These are phyloP conservation scores for Aphelenchoides fujianensis DNA, from an alignment of 1,140 invertebrate species.

Conservation along the genomic window DNA sequence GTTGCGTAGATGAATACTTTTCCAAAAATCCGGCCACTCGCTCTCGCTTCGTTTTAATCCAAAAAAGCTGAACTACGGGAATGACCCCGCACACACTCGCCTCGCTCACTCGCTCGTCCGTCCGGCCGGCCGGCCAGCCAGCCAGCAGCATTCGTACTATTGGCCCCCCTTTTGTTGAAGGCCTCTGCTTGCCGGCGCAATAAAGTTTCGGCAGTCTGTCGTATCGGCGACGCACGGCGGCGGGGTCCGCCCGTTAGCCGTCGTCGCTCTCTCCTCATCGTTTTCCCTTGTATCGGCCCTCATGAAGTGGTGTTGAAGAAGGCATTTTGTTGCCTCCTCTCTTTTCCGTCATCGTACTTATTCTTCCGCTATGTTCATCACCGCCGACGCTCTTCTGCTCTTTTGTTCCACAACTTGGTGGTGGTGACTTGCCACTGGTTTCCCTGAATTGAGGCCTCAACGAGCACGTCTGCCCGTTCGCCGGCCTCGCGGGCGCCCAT, in stretches of 20 bases:
- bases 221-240: neutral
- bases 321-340: neutral
- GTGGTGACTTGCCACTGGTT: too few species aligned
- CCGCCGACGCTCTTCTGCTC: neutral
- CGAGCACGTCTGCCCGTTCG: too few species aligned
- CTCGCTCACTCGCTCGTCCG: too few species aligned
- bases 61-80: conserved; percentile 3
- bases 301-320: too few species aligned
- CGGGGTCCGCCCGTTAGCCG: neutral
- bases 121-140: too few species aligned
- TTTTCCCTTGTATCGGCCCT: conserved; percentile 1
- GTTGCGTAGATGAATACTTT: neutral
- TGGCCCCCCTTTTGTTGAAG: neutral
- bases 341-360: neutral
- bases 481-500: too few species aligned
- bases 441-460: too few species aligned
- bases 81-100: neutral
- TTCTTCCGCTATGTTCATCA: conserved; percentile 5
- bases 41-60: neutral
- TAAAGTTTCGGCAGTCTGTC: neutral
- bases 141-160: too few species aligned
- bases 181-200: neutral
- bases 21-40: neutral
- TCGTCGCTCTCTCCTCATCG: neutral
- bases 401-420: conserved; percentile 3